Conservation (phyloP, 2,888 invertebrate species). For the Heliconius aoede region DNA sequence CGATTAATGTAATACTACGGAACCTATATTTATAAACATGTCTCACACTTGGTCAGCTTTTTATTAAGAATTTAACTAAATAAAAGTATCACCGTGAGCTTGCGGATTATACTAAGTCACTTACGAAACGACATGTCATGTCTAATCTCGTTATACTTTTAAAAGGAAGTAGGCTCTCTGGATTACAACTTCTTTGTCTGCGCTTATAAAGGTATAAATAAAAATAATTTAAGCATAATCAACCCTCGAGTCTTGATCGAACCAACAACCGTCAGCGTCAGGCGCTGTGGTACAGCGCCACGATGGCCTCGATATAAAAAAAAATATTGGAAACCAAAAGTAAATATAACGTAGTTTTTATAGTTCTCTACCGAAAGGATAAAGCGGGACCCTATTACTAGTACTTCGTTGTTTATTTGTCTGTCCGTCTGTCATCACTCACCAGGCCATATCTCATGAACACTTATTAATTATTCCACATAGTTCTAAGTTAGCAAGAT, state of each 20-base stretch:
- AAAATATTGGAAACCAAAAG: too few species aligned
- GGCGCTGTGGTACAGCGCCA: too few species aligned
- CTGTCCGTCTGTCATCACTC: too few species aligned
- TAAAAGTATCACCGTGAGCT: neutral
- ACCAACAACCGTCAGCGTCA: too few species aligned
- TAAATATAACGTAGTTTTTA: too few species aligned
- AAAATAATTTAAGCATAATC: too few species aligned
- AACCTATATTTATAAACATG: neutral
- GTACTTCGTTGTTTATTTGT: too few species aligned
- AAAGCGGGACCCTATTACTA: too few species aligned
- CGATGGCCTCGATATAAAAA: too few species aligned
- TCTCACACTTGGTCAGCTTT: neutral
- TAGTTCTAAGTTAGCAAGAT: neutral
- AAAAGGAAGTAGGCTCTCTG: neutral
- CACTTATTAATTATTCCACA: too few species aligned
- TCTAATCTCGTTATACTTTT: constrained; percentile 9
- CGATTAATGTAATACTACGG: neutral
- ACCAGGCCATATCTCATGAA: neutral
- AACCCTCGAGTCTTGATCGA: too few species aligned
- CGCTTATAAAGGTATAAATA: neutral
- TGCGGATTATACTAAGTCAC: constrained; percentile 2
- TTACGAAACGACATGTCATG: neutral
- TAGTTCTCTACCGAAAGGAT: too few species aligned
- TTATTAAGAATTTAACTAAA: neutral
- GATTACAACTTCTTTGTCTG: neutral